Base-by-base conservation (phyloP, 2,888 invertebrate species). In the Eremobia ochroleuca region DNA sequence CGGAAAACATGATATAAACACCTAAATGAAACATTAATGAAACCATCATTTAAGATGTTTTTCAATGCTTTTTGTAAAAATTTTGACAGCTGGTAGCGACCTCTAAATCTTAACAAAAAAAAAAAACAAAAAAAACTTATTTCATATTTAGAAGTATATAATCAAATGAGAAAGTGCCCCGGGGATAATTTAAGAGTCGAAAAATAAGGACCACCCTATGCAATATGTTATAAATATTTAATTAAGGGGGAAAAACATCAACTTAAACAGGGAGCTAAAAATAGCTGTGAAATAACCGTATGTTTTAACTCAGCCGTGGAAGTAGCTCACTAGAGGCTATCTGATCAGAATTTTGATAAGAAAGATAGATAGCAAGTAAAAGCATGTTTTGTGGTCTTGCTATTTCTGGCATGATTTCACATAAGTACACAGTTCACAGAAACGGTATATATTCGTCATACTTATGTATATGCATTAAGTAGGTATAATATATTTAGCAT, bases 301-400 rank as follows among this genome's bases (percentile, higher is more conserved):
- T 25, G 46, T 73, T 81, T 58, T 49, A 49, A 73, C 21, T 40
- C 9, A 8, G 15, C 49, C 11, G 37, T 25, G 31, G 31, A 25
- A 46, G 25, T 15, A 37, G 3, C 40, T 37, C 11, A 62, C 28
- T 46, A 46, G 31, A 31, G 31, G 11, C 37, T 81, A 73, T 73
- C n/a, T 55, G 77, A 76, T 52, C n/a, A 34, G 4, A 11, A 40
- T 43, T 49, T 34, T 46, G 81, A 78, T 81, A 64, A 74, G 62
- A 62, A 55, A 28, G 34, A 52, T 70, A 71, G 21, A 55, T 72
- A 80, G 37, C 8, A 40, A 81, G 37, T 78, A 34, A 78, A 58
- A 73, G 73, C 62, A 81, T 31, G 46, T 64, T 62, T 28, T n/a
- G 46, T 64, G 55, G 55, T 46, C 49, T 46, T 46, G 46, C 62